Conservation (phyloP, 2,797 vertebrate genomes). For the Acrocephalus scirpaceus region DNA sequence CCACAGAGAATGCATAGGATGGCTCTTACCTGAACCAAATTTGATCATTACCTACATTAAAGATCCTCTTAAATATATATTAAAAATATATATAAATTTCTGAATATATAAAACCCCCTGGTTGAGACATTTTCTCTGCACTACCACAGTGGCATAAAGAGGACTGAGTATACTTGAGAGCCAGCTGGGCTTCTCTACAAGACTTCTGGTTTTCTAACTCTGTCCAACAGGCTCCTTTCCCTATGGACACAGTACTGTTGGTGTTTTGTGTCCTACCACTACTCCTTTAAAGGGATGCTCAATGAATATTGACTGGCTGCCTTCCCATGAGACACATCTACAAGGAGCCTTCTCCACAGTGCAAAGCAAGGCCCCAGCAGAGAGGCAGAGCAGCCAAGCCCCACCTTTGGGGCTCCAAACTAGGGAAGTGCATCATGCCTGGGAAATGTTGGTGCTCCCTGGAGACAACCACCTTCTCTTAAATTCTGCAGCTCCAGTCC, state of each 20-base stretch:
- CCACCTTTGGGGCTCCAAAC: background rate
- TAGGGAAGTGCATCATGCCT: background rate
- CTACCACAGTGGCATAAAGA: background rate
- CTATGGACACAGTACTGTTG: background rate
- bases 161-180: background rate
- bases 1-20: rapidly evolving
- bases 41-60: background rate
- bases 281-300: background rate
- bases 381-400: background rate
- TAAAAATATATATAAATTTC: background rate
- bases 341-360: background rate
- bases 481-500: background rate
- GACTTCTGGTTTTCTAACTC: background rate
- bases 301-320: background rate
- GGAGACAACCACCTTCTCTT: background rate
- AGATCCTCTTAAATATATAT: background rate
- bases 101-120: background rate
- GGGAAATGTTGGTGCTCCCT: background rate
- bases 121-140: background rate
- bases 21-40: background rate
- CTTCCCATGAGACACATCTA: background rate
- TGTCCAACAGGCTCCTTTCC: background rate
- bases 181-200: background rate
- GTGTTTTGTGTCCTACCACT: background rate
- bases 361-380: background rate